Base-by-base conservation (phyloP, 2,888 invertebrate species). In the Nasonovia ribisnigri region DNA sequence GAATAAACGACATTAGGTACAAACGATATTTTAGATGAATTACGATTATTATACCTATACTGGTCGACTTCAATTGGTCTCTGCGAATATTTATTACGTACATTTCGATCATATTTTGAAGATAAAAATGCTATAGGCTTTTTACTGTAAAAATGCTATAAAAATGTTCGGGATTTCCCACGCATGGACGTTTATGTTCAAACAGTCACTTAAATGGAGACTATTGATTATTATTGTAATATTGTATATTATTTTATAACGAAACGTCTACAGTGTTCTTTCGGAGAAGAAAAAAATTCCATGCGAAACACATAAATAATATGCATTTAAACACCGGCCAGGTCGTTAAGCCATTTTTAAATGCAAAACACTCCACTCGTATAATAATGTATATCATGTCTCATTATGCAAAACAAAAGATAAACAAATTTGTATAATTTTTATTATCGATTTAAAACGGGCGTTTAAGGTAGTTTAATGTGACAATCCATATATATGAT, bases 271-370 rank as follows among this genome's bases (percentile, higher is more conserved):
- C 29, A 60, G 60, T 24, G 43, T 43, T 89, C 43, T 57, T 57
- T 88, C 48, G 1, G 20, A 42, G 51, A 10, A 91, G 51, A 51
- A 42, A 84, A 91, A 51, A 48, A 84, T 42, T 16, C 13, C 3
- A 54, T 54, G 3, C 36, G 11, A n/a, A 48, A 29, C 42, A 1
- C 91, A 91, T 91, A 91, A 91, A 84, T 84, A 84, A 84, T 54
- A 54, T 42, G 42, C 84, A 91, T 91, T 91, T 84, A 84, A 91
- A 84, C 54, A 84, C 42, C 42, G 84, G 29, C 43, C 54, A 11
- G 51, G 91, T 84, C 91, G 84, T 91, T 42, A 84, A 91, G 84
- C 54, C 84, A 77, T 84, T 90, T 90, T 77, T 36, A 84, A 91
- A 91, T 54, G 91, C 54, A 84, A 91, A 91, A 84, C 29, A 84